Percentiles rank a stretch among this genome's conserved stretches.
Evolutionary conservation across 2,888 invertebrate species (phyloP).

Genomic region (Agonopterix alstromeriana): DNA sequence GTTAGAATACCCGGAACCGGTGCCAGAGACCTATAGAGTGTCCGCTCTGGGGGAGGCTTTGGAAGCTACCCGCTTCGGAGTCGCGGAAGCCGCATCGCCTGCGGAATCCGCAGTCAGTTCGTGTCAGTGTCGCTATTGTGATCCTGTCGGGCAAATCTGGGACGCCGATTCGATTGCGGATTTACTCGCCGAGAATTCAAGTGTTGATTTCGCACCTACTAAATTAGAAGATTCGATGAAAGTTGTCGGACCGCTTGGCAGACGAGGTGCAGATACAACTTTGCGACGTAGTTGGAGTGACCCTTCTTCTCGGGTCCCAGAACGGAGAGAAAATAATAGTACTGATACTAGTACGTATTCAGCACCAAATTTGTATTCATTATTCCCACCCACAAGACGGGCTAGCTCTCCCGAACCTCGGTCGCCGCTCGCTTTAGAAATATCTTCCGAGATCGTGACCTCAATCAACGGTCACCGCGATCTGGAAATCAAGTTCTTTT

Average conservation of each 20-base stretch:
- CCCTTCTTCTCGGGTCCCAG: constrained; percentile 69
- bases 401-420: constrained; percentile 60
- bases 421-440: constrained; percentile 76
- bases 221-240: constrained; percentile 72
- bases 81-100: constrained; percentile 62
- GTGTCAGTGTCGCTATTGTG: constrained; percentile 87
- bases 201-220: constrained; percentile 66
- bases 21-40: constrained; percentile 61
- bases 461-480: constrained; percentile 86
- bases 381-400: constrained; percentile 61
- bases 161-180: constrained; percentile 80
- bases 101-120: constrained; percentile 66
- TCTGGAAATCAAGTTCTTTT: constrained; percentile 87
- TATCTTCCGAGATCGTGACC: constrained; percentile 86
- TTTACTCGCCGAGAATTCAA: constrained; percentile 65
- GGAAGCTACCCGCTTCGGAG: constrained; percentile 64
- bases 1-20: constrained; percentile 56
- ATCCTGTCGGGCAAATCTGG: constrained; percentile 85
- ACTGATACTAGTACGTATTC: constrained; percentile 57
- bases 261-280: constrained; percentile 57
- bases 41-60: constrained; percentile 73
- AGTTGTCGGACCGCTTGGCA: constrained; percentile 61
- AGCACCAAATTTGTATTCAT: constrained; percentile 64
- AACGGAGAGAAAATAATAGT: constrained; percentile 48
- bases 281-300: constrained; percentile 81